Conservation (phyloP, 1,140 invertebrate genomes). For the Solenopsis invicta region DNA sequence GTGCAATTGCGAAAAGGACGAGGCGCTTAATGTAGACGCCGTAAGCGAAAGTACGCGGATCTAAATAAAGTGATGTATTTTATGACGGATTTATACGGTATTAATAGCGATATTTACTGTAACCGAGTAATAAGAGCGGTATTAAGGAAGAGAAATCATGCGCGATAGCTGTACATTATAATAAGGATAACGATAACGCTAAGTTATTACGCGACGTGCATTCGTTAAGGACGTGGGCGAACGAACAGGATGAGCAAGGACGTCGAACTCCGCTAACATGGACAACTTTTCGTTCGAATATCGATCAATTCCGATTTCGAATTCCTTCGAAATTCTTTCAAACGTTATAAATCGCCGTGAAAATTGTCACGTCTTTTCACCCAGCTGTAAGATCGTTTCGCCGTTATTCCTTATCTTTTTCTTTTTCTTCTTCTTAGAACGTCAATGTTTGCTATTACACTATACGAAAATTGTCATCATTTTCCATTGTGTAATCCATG, state of each 20-base stretch:
- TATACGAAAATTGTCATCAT: slow-evolving; percentile 1
- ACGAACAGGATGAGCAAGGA: slow-evolving; percentile 1
- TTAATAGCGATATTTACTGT: slow-evolving; percentile 85
- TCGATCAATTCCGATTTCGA: background rate
- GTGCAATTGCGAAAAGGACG: slow-evolving; percentile 29
- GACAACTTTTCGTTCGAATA: background rate
- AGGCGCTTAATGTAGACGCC: slow-evolving; percentile 69
- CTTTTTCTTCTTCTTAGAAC: background rate
- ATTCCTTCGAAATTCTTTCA: background rate
- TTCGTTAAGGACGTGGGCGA: slow-evolving; percentile 40
- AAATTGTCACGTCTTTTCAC: background rate
- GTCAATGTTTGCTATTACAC: background rate
- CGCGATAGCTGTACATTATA: slow-evolving; percentile 59
- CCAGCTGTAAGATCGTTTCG: background rate
- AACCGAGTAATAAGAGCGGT: slow-evolving; percentile 78
- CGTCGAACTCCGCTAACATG: background rate
- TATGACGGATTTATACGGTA: slow-evolving; percentile 86
- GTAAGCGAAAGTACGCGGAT: slow-evolving; percentile 74
- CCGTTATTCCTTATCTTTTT: background rate
- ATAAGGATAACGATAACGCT: slow-evolving; percentile 65
- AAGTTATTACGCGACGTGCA: slow-evolving; percentile 47
- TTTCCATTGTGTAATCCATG: background rate
- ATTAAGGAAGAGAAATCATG: slow-evolving; percentile 61
- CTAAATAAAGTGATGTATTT: slow-evolving; percentile 85
- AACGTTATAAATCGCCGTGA: background rate